Conservation (phyloP, 2,113 vertebrate genomes). For the Calyptomena viridis region DNA sequence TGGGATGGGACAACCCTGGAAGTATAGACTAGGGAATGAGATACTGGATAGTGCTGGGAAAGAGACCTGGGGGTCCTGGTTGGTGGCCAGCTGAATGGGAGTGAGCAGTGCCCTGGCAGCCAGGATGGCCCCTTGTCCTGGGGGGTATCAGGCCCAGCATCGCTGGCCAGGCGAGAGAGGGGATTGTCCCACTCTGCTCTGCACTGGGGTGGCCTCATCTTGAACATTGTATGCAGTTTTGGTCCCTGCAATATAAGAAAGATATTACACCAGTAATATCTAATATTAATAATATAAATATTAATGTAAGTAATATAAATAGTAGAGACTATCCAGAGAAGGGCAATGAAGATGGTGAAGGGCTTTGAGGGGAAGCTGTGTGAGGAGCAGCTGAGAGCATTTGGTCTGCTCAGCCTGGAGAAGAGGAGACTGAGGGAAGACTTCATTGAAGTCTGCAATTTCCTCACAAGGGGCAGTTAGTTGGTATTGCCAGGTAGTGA, state of each 20-base stretch:
- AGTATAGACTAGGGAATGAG: background rate
- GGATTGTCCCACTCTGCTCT: background rate
- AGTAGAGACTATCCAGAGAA: background rate
- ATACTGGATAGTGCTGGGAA: background rate
- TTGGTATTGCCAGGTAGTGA: background rate
- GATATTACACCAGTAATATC: background rate
- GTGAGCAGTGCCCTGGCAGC: background rate
- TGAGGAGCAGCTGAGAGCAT: background rate
- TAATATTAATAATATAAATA: too few relatives aligned
- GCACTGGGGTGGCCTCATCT: background rate
- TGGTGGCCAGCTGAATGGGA: background rate
- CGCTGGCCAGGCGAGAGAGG: rapidly evolving
- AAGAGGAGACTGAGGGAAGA: background rate
- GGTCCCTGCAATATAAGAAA: background rate
- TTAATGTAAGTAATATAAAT: too few relatives aligned
- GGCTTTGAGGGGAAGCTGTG: background rate
- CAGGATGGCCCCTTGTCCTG: background rate
- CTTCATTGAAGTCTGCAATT: background rate
- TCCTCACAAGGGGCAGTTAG: background rate
- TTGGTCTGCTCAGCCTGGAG: background rate
- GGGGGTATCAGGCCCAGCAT: background rate
- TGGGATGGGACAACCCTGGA: background rate
- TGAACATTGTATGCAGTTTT: background rate
- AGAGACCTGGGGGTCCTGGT: background rate
- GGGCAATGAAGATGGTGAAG: background rate